Evolutionary conservation across 2,888 invertebrate genomes (phyloP).

Genomic region (Heliothis peltigera): DNA sequence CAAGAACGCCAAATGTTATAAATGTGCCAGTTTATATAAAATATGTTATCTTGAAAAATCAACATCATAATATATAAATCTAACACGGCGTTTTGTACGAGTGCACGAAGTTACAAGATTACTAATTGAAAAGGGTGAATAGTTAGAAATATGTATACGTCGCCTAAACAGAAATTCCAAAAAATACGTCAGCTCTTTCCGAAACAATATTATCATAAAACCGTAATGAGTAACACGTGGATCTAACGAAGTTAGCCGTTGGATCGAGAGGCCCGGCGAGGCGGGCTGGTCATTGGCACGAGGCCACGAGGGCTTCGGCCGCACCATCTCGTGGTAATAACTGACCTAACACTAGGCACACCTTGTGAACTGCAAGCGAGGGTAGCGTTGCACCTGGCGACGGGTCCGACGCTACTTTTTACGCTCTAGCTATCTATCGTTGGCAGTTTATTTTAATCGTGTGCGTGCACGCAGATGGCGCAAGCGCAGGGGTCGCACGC

Average conservation of each 20-base stretch:
- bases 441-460: conserved; percentile 87
- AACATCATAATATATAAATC: too few species aligned
- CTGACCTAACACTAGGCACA: conserved; percentile 85
- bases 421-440: conserved; percentile 78
- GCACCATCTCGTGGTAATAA: conserved; percentile 73
- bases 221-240: conserved; percentile 58
- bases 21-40: background rate
- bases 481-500: conserved; percentile 79
- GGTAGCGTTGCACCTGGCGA: conserved; percentile 84
- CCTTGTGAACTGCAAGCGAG: conserved; percentile 69
- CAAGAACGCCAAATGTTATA: background rate
- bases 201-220: conserved; percentile 39
- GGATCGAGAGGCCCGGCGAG: conserved; percentile 71
- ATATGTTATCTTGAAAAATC: too few species aligned
- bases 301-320: conserved; percentile 70
- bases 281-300: conserved; percentile 80
- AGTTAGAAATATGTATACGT: background rate
- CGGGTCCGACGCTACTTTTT: conserved; percentile 77
- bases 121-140: too few species aligned
- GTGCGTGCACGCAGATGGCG: conserved; percentile 86
- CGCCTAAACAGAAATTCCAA: background rate
- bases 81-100: too few species aligned
- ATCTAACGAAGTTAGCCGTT: conserved; percentile 57
- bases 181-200: conserved; percentile 7
- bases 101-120: too few species aligned